These are phyloP conservation scores for Acronicta psi DNA, from an alignment of 2,888 invertebrate genomes.

Conservation along the genomic window DNA sequence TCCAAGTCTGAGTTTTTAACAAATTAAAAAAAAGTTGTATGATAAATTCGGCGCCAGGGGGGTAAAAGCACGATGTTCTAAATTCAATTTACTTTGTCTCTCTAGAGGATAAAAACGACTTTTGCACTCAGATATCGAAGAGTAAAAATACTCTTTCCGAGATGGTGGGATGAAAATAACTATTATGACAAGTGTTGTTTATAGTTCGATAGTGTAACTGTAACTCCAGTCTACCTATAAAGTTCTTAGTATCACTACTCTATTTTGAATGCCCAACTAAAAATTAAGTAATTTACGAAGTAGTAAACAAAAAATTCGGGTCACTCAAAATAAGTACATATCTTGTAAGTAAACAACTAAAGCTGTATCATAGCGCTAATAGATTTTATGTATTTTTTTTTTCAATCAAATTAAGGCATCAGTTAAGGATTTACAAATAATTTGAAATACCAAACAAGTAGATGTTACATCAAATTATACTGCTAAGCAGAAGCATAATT, in stretches of 20 bases:
- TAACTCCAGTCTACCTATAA: slow-evolving; percentile 19
- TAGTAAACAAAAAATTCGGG: background rate
- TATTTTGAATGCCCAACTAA: slow-evolving; percentile 20
- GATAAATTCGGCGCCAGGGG: no score
- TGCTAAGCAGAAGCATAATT: slow-evolving; percentile 32
- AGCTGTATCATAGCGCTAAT: slow-evolving; percentile 56
- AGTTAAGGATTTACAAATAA: background rate
- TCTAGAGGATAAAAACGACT: no score
- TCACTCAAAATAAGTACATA: slow-evolving; percentile 55
- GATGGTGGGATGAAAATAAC: no score
- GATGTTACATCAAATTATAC: slow-evolving; percentile 21
- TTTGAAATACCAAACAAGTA: slow-evolving; percentile 19
- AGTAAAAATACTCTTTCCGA: no score
- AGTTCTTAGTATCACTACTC: slow-evolving; percentile 8
- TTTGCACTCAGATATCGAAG: no score
- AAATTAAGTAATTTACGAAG: background rate
- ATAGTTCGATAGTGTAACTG: background rate
- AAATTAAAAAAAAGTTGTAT: no score
- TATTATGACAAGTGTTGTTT: background rate
- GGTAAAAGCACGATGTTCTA: no score
- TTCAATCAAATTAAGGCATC: background rate
- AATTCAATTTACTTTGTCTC: no score
- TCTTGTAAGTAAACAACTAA: slow-evolving; percentile 20
- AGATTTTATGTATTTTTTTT: slow-evolving; percentile 27
- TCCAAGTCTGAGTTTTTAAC: no score